phyloP scores from a whole-genome alignment of 1,140 invertebrate species.

The Ceratitis capitata region DNA sequence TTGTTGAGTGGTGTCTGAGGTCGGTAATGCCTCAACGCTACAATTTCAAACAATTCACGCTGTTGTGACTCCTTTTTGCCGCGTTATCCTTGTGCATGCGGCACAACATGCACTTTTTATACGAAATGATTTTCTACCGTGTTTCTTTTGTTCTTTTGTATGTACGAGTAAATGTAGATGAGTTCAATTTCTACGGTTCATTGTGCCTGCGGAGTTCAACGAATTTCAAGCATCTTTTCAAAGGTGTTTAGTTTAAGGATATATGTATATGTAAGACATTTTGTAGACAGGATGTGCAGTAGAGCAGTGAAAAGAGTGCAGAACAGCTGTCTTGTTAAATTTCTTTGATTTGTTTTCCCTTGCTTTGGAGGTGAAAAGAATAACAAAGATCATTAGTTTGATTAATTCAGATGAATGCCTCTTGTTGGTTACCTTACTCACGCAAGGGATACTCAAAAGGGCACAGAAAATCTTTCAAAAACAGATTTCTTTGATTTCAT shows the following conservation, averaged over 20 bases:
- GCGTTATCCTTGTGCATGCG: background rate
- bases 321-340: background rate
- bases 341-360: background rate
- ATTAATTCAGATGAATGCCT: background rate
- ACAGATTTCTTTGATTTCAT: background rate
- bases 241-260: background rate
- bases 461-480: background rate
- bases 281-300: background rate
- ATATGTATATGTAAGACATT: background rate
- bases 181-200: background rate
- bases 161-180: background rate
- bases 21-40: background rate
- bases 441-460: background rate
- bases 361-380: background rate
- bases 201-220: conserved; percentile 24
- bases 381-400: conserved; percentile 21
- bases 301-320: background rate
- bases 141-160: conserved; percentile 11
- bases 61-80: background rate
- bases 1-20: background rate
- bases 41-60: background rate
- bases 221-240: background rate
- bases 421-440: background rate
- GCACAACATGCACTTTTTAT: background rate
- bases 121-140: background rate